phyloP scores from a whole-genome alignment of 2,797 vertebrate genomes.

The Pseudochromis fuscus region DNA sequence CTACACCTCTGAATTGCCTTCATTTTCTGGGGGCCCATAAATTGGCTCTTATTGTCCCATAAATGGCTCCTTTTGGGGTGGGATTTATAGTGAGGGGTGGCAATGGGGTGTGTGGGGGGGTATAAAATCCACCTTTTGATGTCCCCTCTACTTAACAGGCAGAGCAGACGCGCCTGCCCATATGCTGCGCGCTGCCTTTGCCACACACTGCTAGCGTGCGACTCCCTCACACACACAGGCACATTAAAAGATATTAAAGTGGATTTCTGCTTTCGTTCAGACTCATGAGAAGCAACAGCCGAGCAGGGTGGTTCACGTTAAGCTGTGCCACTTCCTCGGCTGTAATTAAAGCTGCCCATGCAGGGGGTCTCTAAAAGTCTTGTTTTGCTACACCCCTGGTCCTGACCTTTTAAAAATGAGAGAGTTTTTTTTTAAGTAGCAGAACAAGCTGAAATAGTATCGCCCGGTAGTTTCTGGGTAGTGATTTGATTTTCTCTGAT shows the following conservation, averaged over 20 bases:
- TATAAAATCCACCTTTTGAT: slow-evolving; percentile 80
- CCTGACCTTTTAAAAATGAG: slow-evolving; percentile 69
- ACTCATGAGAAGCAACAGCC: slow-evolving; percentile 75
- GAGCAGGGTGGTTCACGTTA: slow-evolving; percentile 70
- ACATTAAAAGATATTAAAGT: slow-evolving; percentile 81
- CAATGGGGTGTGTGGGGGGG: slow-evolving; percentile 53
- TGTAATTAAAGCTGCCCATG: slow-evolving; percentile 73
- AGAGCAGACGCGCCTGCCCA: slow-evolving; percentile 69
- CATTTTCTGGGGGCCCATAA: slow-evolving; percentile 81
- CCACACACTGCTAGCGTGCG: slow-evolving; percentile 73
- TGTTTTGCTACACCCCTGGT: slow-evolving; percentile 62
- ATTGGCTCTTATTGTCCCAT: slow-evolving; percentile 79
- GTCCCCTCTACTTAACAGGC: slow-evolving; percentile 71
- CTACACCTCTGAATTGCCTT: slow-evolving; percentile 80
- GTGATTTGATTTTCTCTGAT: slow-evolving; percentile 18
- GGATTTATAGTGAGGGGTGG: slow-evolving; percentile 78
- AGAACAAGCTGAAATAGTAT: slow-evolving; percentile 26
- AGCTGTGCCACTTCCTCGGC: slow-evolving; percentile 71
- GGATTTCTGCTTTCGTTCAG: slow-evolving; percentile 78
- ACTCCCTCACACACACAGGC: slow-evolving; percentile 68
- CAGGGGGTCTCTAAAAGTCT: slow-evolving; percentile 61
- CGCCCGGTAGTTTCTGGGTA: slow-evolving; percentile 28
- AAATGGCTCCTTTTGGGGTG: slow-evolving; percentile 81
- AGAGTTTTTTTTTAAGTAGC: neutral
- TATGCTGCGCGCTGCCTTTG: slow-evolving; percentile 60